Conservation (phyloP, 30 jellyfish, hydroid and myxozoan genomes). For the Nemopilema nomurai region DNA sequence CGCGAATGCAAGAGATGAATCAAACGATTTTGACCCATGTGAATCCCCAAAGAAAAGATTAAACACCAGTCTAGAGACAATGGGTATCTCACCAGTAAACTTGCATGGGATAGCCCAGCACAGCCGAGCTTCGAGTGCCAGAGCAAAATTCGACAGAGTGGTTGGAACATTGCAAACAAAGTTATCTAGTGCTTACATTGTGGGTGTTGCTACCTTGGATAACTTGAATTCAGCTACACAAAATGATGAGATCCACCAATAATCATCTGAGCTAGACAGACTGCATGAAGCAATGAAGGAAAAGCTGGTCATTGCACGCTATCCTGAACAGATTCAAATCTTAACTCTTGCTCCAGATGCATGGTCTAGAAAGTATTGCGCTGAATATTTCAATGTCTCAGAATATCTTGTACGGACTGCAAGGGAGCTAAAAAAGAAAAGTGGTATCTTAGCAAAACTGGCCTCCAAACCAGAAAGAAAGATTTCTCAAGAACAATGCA, state of each 20-base stretch:
- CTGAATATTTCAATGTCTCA: slow-evolving; percentile 30
- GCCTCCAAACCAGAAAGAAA: slow-evolving; percentile 31
- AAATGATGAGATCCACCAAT: not conserved
- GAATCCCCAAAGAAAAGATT: not conserved
- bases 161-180: not conserved
- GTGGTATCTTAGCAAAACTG: slow-evolving; percentile 39
- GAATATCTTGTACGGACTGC: slow-evolving; percentile 46
- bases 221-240: not conserved
- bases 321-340: slow-evolving; percentile 4
- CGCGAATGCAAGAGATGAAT: not conserved
- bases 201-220: not conserved
- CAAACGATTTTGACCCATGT: not conserved
- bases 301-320: not conserved
- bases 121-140: not conserved
- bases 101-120: not conserved
- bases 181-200: not conserved
- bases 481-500: slow-evolving; percentile 11
- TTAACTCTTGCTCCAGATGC: slow-evolving; percentile 34
- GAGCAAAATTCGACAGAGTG: not conserved
- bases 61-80: not conserved
- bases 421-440: slow-evolving; percentile 18
- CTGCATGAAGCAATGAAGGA: not conserved
- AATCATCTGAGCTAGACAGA: not conserved
- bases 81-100: not conserved
- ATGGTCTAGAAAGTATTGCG: slow-evolving; percentile 31